Conservation (phyloP, 2,113 vertebrate species). For the Pseudorectes ferrugineus region DNA sequence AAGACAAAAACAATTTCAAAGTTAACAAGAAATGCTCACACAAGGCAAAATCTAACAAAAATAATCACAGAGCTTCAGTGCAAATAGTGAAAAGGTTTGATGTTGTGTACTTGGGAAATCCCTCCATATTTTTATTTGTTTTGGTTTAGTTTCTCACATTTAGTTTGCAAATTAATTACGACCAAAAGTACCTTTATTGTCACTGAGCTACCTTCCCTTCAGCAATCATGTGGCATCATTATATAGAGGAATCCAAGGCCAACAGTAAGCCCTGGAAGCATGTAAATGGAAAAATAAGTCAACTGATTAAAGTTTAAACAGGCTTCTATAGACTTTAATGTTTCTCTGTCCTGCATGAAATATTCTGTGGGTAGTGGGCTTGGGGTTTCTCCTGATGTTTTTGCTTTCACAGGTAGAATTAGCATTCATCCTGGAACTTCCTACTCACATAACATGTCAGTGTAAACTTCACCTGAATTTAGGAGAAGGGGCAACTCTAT, state of each 20-base stretch:
- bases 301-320: constrained; percentile 47
- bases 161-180: constrained; percentile 24
- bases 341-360: constrained; percentile 2
- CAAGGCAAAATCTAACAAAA: not conserved
- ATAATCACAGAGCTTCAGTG: not conserved
- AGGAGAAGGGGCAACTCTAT: not conserved
- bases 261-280: constrained; percentile 18
- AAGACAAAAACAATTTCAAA: not conserved
- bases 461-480: not conserved
- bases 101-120: not conserved
- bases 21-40: not conserved
- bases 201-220: constrained; percentile 13
- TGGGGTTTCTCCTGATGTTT: not conserved
- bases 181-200: not conserved
- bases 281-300: constrained; percentile 58
- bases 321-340: not conserved
- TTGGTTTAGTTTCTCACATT: not conserved
- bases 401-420: constrained; percentile 10
- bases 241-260: constrained; percentile 24
- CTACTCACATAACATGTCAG: not conserved
- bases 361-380: not conserved
- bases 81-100: not conserved
- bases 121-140: not conserved
- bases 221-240: constrained; percentile 19
- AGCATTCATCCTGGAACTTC: not conserved